Evolutionary conservation across 2,113 vertebrate genomes (phyloP).

Genomic region (Pimephales promelas): DNA sequence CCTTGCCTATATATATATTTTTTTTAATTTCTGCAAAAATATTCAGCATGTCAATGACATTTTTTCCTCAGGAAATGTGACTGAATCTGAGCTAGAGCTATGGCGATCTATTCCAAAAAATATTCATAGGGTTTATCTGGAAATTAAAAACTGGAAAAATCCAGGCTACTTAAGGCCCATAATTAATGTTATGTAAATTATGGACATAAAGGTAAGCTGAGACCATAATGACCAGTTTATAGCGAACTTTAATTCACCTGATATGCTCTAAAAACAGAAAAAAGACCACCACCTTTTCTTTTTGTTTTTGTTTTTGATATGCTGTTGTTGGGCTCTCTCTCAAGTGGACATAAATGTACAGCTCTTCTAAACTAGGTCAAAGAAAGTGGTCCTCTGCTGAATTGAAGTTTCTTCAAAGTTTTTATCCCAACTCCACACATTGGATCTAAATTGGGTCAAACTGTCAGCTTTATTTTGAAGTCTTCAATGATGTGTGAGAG

Average conservation of each 20-base stretch:
- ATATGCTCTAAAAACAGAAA: background rate
- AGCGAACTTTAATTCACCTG: background rate
- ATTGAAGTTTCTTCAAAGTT: background rate
- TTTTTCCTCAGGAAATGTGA: background rate
- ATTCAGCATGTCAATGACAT: background rate
- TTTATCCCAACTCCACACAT: background rate
- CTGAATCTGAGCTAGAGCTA: background rate
- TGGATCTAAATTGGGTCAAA: background rate
- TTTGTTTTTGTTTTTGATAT: background rate
- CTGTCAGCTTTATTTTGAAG: background rate
- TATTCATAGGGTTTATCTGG: background rate
- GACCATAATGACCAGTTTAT: background rate
- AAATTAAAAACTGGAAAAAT: background rate
- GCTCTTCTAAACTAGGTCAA: background rate
- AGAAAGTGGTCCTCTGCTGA: background rate
- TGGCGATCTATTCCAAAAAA: background rate
- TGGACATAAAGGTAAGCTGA: background rate
- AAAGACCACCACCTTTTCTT: background rate
- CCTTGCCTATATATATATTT: no score
- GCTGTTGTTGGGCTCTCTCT: background rate
- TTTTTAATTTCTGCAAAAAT: background rate
- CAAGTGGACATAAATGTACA: constrained; percentile 5
- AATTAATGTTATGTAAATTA: background rate
- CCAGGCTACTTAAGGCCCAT: background rate
- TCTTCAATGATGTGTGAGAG: background rate